Evolutionary conservation across 2,888 invertebrate genomes (phyloP).

Genomic region (Spialia ferax): DNA sequence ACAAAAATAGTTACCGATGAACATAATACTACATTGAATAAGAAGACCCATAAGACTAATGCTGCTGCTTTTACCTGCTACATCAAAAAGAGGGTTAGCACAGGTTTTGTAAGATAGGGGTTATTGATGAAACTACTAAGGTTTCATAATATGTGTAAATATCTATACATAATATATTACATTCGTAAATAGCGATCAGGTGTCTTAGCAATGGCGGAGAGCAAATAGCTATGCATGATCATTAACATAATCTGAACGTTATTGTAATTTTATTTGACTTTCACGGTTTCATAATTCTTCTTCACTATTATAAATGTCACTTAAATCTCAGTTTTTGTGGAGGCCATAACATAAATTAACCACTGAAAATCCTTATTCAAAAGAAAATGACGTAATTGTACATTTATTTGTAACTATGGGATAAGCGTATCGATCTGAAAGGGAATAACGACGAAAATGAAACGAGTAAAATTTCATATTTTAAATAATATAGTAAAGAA

Average conservation of each 20-base stretch:
- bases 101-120: no score
- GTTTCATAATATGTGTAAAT: neutral
- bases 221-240: slow-evolving; percentile 18
- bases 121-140: neutral
- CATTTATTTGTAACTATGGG: no score
- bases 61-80: no score
- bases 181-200: neutral
- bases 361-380: no score
- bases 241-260: slow-evolving; percentile 27
- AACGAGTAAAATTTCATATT: no score
- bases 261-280: slow-evolving; percentile 31
- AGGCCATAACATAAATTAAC: no score
- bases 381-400: no score
- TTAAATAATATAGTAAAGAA: no score
- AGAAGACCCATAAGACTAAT: neutral
- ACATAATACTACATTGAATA: neutral
- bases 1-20: neutral
- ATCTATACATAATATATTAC: neutral
- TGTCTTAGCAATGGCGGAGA: slow-evolving; percentile 7
- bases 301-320: neutral
- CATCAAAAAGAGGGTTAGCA: no score
- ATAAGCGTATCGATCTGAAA: no score
- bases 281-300: slow-evolving; percentile 28
- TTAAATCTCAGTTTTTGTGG: neutral
- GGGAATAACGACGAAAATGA: no score